Evolutionary conservation across 2,797 vertebrate genomes (phyloP), one percentile per base, ranked within the genome.

Genomic region (Chanos chanos): DNA sequence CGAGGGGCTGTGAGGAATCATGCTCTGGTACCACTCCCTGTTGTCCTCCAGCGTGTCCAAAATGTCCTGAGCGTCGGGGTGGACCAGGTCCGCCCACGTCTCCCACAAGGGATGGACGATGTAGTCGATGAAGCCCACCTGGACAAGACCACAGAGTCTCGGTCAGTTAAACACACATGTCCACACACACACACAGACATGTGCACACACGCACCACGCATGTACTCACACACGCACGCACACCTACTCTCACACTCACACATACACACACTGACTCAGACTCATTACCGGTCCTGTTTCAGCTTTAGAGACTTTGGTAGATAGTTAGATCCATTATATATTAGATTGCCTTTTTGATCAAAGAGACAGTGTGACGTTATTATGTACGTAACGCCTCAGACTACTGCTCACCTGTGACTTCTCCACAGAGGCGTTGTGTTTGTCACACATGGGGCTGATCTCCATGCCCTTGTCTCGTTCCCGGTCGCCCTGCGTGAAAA

Each of bases 361-460:
- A 37, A 22, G 5, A 21, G 8, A 5, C 2, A 37, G 6, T 16
- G 15, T 27, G 56, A 61, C 13, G 13, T 30, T 0, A 12, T 2
- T 12, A 68, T 68, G 21, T 7, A 37, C 27, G 6, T 6, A 7
- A 2, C 25, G 7, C 6, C 5, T 43, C 16, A 28, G 16, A 5
- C 2, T 4, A 44, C 8, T 13, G 21, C 65, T 4, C 43, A 96
- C 95, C 92, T 97, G 94, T 69, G 70, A 90, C 73, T 95, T 97
- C 80, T 96, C 95, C 55, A 97, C 86, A 0, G 95, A 96, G 60
- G 94, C 94, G 0, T 89, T 94, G 80, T 91, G 92, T 67, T 94
- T 96, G 83, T 97, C 94, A 0, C 94, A 97, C 94, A 97, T 97
- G 61, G 94, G 93, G 66, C 95, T 97, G 85, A 97, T 92, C 81